Base-by-base conservation (phyloP, 2,888 invertebrate species). In the Agrypnus murinus region DNA sequence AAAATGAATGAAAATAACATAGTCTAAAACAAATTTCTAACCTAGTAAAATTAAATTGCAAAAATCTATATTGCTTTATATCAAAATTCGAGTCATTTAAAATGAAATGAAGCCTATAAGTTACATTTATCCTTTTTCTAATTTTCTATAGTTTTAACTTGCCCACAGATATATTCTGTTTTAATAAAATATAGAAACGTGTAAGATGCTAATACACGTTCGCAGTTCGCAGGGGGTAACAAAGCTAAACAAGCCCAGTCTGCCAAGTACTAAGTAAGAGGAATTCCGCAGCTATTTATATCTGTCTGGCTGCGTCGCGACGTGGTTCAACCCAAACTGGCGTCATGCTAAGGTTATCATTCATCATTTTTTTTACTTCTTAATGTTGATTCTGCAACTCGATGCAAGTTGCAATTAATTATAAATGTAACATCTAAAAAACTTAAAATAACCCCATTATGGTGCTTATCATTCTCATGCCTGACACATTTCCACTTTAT, bases 251-350 rank as follows among this genome's bases (percentile, higher is more conserved):
- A 79, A 79, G 77, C 73, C 57, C 68, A 74, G 77, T 77, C 79
- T 77, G 75, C 75, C 74, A 71, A 25, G 68, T 74, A 72, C 68
- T 75, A 73, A 78, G 72, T 75, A 73, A 78, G 72, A 77, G 79
- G 80, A 79, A 81, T 80, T 81, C 80, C 78, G 74, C 68, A 68
- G 75, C 76, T 81, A 81, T 81, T 80, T 81, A 75, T 77, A 80
- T 74, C 71, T 69, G 78, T 77, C 78, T 77, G 66, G 73, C 69
- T 70, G 78, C 80, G 76, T 77, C 78, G 78, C 74, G 77, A 78
- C 77, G 79, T 71, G 65, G 69, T 72, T 77, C 73, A 72, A 73
- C 75, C 75, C 72, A 57, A 67, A 67, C 72, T 71, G 73, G 72
- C 77, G 75, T 73, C 73, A 38, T 68, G 64, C 48, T 60, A 65